phyloP scores from a whole-genome alignment of 1,140 invertebrate species.

The Drosophila pachea region DNA sequence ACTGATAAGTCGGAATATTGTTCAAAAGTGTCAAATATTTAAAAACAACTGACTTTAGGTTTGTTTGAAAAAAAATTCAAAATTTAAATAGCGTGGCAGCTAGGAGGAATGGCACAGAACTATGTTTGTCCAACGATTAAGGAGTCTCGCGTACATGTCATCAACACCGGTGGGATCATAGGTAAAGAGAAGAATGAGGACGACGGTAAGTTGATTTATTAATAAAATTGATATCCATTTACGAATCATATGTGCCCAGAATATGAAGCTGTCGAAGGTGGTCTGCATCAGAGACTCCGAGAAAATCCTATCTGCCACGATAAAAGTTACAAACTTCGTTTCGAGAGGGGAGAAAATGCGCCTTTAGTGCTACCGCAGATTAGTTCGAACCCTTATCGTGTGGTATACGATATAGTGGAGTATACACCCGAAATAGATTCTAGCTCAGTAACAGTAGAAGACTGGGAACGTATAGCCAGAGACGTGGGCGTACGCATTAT shows the following conservation, averaged over 20 bases:
- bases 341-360: slow-evolving; percentile 79
- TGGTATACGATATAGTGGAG: slow-evolving; percentile 90
- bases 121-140: slow-evolving; percentile 17
- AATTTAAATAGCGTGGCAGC: background rate
- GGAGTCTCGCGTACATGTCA: slow-evolving; percentile 84
- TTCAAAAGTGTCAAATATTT: background rate
- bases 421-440: slow-evolving; percentile 94
- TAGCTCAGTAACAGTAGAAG: slow-evolving; percentile 92
- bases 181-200: slow-evolving; percentile 89
- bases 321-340: slow-evolving; percentile 80
- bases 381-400: slow-evolving; percentile 67
- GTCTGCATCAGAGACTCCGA: slow-evolving; percentile 81
- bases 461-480: slow-evolving; percentile 92
- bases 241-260: slow-evolving; percentile 76
- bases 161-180: slow-evolving; percentile 93
- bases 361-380: slow-evolving; percentile 84
- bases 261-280: slow-evolving; percentile 81
- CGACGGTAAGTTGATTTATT: slow-evolving; percentile 81
- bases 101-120: slow-evolving; percentile 11
- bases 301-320: slow-evolving; percentile 87
- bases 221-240: too few relatives aligned
- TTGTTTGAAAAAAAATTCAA: slow-evolving; percentile 14
- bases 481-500: slow-evolving; percentile 87
- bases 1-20: background rate
- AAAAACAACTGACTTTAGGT: background rate